Evolutionary conservation across 2,888 invertebrate genomes (phyloP), one percentile per base, ranked within the genome.

Genomic region (Cheilosia grossa): DNA sequence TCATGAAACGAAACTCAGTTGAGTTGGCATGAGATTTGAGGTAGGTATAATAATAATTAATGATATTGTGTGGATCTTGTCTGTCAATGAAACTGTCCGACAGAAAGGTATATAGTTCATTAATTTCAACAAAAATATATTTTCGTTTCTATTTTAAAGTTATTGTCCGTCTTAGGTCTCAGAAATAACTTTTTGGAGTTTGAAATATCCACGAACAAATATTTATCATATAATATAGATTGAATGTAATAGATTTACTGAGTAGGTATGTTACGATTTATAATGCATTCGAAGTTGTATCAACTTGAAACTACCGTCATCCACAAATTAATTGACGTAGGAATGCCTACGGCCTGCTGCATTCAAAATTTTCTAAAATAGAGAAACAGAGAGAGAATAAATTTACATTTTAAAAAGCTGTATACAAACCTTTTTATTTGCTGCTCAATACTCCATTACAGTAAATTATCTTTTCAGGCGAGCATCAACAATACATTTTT

Each of bases 381-480:
- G 37, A 13, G 13, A 30, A 30, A 30, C 30, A 37, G 37, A 37
- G 13, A 37, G 13, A 13, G 4, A 37, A 9, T 1, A 13, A 37
- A 37, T 37, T 37, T 37, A 13, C 13, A 13, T 59, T 40, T 13
- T 59, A 30, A 54, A 47, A 44, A 72, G 72, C 59, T 64, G 37
- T 66, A 82, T 70, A 40, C 59, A 72, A 73, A 61, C 64, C 61
- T 53, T 58, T 67, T 82, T 67, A 75, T 82, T 82, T 72, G 42
- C 72, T 72, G 59, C 66, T 78, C 78, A 78, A 82, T 82, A 59
- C 78, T 78, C 72, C 78, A 78, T 82, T 85, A 81, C 61, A 67
- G 72, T 81, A 77, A 85, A 85, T 85, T 85, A 72, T 81, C 85
- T 72, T 80, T 80, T 75, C 66, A 30, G 73, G 47, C 72, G 74